A percentile compares a stretch with the other conserved stretches of the same genome.
Evolutionary conservation across 2,113 vertebrate genomes (phyloP).

Genomic region (Pachycephala philippinensis): DNA sequence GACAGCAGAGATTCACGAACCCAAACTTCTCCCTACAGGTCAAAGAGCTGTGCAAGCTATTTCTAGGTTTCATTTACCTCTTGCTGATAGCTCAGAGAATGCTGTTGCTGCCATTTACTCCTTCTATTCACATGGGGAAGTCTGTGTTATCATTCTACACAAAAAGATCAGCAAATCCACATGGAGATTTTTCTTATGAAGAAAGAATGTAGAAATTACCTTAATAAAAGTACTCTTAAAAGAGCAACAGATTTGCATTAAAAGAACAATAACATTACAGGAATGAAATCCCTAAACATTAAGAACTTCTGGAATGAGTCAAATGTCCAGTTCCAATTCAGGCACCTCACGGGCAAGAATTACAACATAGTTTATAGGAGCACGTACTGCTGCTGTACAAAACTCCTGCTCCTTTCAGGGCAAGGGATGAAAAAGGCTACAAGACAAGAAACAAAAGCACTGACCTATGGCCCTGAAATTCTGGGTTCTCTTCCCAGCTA

Average conservation of each 20-base stretch:
- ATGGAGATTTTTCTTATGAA: background rate
- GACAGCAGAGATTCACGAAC: background rate
- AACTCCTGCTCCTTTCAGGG: background rate
- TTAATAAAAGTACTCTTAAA: background rate
- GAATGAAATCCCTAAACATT: background rate
- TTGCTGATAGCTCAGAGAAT: background rate
- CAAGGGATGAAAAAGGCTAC: background rate
- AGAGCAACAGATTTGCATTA: background rate
- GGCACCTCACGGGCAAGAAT: background rate
- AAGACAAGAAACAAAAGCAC: background rate
- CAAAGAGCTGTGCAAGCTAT: background rate
- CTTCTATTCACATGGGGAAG: background rate
- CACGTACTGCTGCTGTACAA: background rate
- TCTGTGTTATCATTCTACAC: background rate
- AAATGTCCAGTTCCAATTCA: background rate
- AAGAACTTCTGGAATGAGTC: background rate
- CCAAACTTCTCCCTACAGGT: background rate
- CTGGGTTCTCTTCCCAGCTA: background rate
- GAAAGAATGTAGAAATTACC: background rate
- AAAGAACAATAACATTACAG: background rate
- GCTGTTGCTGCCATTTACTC: background rate
- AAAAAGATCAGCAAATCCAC: background rate
- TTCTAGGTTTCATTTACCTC: background rate
- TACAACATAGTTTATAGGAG: background rate
- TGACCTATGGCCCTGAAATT: background rate